Base-by-base conservation (phyloP, 1,140 invertebrate species). In the Papilio dardanus region DNA sequence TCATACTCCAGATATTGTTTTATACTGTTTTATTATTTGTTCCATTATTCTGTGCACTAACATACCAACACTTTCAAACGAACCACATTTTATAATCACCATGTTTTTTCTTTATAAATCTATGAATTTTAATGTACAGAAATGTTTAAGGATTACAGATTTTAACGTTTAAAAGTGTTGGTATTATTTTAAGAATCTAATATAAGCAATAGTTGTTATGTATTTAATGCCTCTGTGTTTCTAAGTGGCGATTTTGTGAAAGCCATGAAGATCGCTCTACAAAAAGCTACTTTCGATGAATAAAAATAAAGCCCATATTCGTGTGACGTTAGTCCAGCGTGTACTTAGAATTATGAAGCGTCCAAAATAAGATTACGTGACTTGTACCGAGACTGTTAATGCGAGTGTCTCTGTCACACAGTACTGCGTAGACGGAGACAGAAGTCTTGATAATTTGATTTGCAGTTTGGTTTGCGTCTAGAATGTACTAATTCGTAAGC, bases 1-100 rank as follows among this genome's bases (percentile, higher is more conserved):
- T 81, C 83, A 75, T 81, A 75, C 80, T 78, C 79, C 74, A 82
- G 82, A 83, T 83, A 78, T 82, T 78, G 66, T 74, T 75, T 62
- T 78, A n/a, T 76, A 50, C 50, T 73, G 33, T 73, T 78, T 76
- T 76, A 78, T 67, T 75, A 76, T 74, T 46, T 83, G 79, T 80
- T 76, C 54, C 58, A 62, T 76, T 81, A 35, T 75, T 76, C 50
- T 69, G 67, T 42, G 37, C 37, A 24, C 67, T 24, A 14, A 30
- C 24, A 21, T 28, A 71, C 76, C 76, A 77, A 76, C 67, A 80
- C 76, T 76, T 37, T 74, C 46, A 65, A n/a, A 24, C 54, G 54
- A 28, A 10, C 0, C 16, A 28, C 2, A 58, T 58, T 28, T 58
- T 58, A 58, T 58, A 24, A 12, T 58, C 1, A 58, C 21, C 21